phyloP scores from a whole-genome alignment of 1,140 invertebrate genomes.

The Drosophila guanche region DNA sequence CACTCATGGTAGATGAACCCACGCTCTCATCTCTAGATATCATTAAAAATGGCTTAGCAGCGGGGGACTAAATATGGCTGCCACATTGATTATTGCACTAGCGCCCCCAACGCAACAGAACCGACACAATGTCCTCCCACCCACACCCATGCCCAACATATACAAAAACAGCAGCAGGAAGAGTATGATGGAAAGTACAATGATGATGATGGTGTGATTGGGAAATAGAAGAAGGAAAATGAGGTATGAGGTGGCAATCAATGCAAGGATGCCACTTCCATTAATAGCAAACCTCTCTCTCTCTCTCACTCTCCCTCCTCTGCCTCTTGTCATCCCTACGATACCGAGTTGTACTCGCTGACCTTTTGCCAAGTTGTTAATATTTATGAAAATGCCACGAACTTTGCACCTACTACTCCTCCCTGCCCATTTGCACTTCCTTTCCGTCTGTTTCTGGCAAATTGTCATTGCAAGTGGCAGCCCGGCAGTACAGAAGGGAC shows the following conservation, averaged over 20 bases:
- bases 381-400: conserved; percentile 65
- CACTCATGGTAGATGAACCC: neutral
- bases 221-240: conserved; percentile 26
- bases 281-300: conserved; percentile 38
- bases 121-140: neutral
- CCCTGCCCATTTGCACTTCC: conserved; percentile 1
- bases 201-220: conserved; percentile 24
- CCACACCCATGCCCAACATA: neutral
- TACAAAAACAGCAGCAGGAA: neutral
- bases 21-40: conserved; percentile 39
- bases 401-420: conserved; percentile 40
- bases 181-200: conserved; percentile 4
- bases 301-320: neutral
- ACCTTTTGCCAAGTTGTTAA: conserved; percentile 58
- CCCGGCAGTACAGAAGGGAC: conserved; percentile 4
- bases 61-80: conserved; percentile 51
- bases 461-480: conserved; percentile 56
- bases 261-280: conserved; percentile 59
- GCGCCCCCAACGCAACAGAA: conserved; percentile 16
- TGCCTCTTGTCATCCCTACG: too few relatives aligned
- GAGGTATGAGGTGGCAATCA: conserved; percentile 37
- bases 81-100: conserved; percentile 54
- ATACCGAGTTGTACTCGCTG: conserved; percentile 12
- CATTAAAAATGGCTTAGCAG: conserved; percentile 62
- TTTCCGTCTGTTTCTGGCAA: conserved; percentile 50